Conservation (phyloP, 2,888 invertebrate species). For the Pseudococcus longispinus region DNA sequence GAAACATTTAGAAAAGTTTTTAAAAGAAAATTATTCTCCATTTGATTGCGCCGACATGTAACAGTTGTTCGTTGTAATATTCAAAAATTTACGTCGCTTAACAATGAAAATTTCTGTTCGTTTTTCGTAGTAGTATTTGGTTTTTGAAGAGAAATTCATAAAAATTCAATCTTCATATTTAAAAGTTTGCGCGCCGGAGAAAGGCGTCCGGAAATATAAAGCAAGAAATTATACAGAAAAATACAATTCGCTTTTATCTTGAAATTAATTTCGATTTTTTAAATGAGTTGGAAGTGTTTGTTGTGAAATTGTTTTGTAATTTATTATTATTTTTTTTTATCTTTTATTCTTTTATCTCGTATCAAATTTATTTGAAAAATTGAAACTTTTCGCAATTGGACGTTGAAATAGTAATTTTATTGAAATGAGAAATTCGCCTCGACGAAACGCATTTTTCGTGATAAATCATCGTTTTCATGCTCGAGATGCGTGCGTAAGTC, state of each 20-base stretch:
- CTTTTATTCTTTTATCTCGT: conserved; percentile 2
- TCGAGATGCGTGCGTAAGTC: neutral
- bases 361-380: conserved; percentile 7
- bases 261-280: conserved; percentile 31
- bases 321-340: neutral
- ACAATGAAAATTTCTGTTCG: conserved; percentile 37
- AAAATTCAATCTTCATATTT: conserved; percentile 31
- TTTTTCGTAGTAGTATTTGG: conserved; percentile 14
- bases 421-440: neutral
- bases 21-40: conserved; percentile 42
- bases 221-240: conserved; percentile 27
- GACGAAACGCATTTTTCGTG: neutral
- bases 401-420: conserved; percentile 18
- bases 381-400: conserved; percentile 9
- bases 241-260: conserved; percentile 14
- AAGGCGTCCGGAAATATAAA: conserved; percentile 1
- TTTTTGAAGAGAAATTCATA: conserved; percentile 28
- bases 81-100: conserved; percentile 35
- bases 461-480: neutral
- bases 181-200: neutral
- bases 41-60: conserved; percentile 43
- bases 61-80: conserved; percentile 44
- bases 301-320: conserved; percentile 24
- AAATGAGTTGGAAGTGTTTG: conserved; percentile 24
- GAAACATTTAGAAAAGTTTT: conserved; percentile 40